These are phyloP conservation scores for Cairina moschata DNA, from an alignment of 2,113 vertebrate genomes.

Conservation along the genomic window DNA sequence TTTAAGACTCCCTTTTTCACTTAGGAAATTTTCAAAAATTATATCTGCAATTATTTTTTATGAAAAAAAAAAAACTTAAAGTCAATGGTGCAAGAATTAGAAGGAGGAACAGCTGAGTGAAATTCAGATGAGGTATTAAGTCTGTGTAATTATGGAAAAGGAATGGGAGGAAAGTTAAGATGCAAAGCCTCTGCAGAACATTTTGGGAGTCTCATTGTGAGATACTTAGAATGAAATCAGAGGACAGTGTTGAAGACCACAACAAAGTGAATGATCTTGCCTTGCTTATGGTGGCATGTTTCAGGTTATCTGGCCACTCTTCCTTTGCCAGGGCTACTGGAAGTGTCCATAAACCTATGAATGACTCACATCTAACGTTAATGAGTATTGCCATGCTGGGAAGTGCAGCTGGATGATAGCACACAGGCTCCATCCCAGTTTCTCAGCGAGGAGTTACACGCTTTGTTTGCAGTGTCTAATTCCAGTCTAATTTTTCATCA, in stretches of 20 bases:
- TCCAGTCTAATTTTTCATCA: neutral
- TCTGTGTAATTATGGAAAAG: neutral
- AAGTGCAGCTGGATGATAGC: neutral
- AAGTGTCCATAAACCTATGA: neutral
- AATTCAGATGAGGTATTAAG: neutral
- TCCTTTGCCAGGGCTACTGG: neutral
- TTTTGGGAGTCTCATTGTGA: neutral
- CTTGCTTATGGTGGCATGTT: neutral
- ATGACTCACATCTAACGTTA: neutral
- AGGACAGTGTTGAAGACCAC: neutral
- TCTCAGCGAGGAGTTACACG: neutral
- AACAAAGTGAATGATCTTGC: neutral
- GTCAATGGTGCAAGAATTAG: neutral
- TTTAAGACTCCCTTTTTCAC: neutral
- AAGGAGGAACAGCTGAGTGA: neutral
- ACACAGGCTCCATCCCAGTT: fast-evolving
- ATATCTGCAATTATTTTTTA: neutral
- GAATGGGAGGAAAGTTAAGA: neutral
- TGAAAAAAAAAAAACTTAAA: neutral
- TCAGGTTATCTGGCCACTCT: neutral
- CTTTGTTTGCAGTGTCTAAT: neutral
- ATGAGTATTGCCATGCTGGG: neutral
- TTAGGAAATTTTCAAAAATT: neutral
- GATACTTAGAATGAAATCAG: neutral
- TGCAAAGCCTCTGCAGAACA: neutral